A percentile compares a stretch with the other conserved stretches of the same genome.
phyloP scores from a whole-genome alignment of 2,113 vertebrate genomes.

The Odontophorus gujanensis region DNA sequence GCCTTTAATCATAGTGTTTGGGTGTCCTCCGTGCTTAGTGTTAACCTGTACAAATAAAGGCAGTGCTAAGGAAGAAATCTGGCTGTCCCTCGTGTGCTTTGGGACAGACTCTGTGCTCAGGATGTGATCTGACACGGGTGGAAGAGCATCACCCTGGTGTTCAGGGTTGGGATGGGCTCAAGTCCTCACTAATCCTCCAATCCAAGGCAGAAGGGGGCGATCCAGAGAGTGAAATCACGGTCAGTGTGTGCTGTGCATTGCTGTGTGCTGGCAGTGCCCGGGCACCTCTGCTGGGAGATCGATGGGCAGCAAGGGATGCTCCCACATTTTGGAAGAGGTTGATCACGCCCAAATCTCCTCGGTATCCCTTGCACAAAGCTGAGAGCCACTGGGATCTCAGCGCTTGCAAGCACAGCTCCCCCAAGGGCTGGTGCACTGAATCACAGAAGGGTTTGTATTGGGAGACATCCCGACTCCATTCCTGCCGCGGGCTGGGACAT shows the following conservation, averaged over 20 bases:
- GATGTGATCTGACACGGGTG: accelerated
- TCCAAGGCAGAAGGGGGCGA: neutral
- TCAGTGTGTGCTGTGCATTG: neutral
- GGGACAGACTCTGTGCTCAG: neutral
- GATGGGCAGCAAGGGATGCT: accelerated
- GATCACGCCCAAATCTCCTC: neutral
- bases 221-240: too few species aligned
- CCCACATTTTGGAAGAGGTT: neutral
- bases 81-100: neutral
- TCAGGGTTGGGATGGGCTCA: accelerated
- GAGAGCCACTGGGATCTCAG: neutral
- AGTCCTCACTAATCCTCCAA: neutral
- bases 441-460: neutral
- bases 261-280: accelerated
- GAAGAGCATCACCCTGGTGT: accelerated
- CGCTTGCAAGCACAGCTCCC: neutral
- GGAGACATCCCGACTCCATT: neutral
- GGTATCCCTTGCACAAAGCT: neutral
- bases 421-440: neutral
- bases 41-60: slow-evolving; percentile 59
- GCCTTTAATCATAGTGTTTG: neutral
- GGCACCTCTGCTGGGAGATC: neutral
- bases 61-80: neutral
- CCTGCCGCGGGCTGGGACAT: neutral
- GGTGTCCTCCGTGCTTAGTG: slow-evolving; percentile 10